Evolutionary conservation across 2,797 vertebrate species (phyloP), one percentile per base, ranked within the genome.

Genomic region (Pseudotriccus pelzelni): DNA sequence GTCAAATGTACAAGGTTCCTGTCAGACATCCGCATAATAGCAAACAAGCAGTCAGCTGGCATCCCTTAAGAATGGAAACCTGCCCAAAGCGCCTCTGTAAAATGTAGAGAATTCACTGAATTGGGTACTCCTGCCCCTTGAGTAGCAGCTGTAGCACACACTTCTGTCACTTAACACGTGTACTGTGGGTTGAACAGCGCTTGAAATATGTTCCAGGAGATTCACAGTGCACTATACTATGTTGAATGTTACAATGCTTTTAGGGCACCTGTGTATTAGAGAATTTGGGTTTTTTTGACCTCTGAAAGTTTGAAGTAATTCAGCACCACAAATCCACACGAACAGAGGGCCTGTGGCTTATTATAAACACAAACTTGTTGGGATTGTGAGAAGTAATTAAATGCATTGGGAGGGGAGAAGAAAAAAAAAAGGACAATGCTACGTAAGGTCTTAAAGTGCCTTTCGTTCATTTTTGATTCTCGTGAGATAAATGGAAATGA

Each of bases 91-190:
- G 5, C 3, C n/a, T 50, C 55, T 22, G 20, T n/a, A 10, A 43
- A 47, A 18, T 5, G 20, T 5, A 43, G 21, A 4, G 44, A 50
- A 13, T 81, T 66, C 59, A 13, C 53, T 18, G 27, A n/a, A 41
- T 25, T 2, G 5, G 28, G 8, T 28, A 2, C 2, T 9, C 6
- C 4, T n/a, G 39, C 3, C 12, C 28, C 23, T 41, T 3, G 14
- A 15, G 1, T 1, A 6, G 41, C 17, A 2, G 14, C 34, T 25
- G 28, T 7, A 12, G 32, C 21, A 0, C 10, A 3, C 13, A 0
- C 10, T n/a, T 10, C 2, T 28, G 32, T 14, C 15, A 1, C 23
- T 70, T 3, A 2, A 2, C 4, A 1, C 3, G 1, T 2, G 10
- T 19, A 20, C 27, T 21, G 27, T 2, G 21, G 20, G 34, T 25